Conservation (phyloP, 2,888 invertebrate species). For the Leucophora obtusa region DNA sequence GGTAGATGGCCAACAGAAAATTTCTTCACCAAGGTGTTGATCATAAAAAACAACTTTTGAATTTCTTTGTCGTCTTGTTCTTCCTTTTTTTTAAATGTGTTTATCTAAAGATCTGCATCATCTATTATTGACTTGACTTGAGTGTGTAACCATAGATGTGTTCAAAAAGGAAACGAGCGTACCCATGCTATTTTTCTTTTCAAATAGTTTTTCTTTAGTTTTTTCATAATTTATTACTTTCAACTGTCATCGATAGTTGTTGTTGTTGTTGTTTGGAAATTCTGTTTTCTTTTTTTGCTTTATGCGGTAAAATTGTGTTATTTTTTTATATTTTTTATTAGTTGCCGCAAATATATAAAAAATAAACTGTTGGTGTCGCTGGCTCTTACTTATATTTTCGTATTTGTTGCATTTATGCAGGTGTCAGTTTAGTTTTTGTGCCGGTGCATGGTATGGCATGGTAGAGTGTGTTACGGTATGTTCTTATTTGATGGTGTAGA, state of each 20-base stretch:
- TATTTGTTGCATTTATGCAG: slow-evolving; percentile 61
- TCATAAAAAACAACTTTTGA: slow-evolving; percentile 35
- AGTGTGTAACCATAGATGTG: slow-evolving; percentile 43
- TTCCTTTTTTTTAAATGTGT: slow-evolving; percentile 40
- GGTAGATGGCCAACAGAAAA: slow-evolving; percentile 57
- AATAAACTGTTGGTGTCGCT: slow-evolving; percentile 42
- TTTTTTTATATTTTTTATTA: slow-evolving; percentile 33
- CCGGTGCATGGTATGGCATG: slow-evolving; percentile 4
- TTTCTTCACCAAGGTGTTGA: slow-evolving; percentile 57
- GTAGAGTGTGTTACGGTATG: not conserved
- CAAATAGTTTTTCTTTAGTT: slow-evolving; percentile 27
- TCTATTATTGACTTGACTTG: slow-evolving; percentile 45
- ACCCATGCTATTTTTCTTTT: slow-evolving; percentile 27
- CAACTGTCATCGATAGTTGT: slow-evolving; percentile 65
- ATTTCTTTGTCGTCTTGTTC: not conserved
- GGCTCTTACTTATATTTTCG: no score
- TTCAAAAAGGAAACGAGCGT: slow-evolving; percentile 65
- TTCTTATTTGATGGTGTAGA: slow-evolving; percentile 36
- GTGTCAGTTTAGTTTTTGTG: slow-evolving; percentile 54
- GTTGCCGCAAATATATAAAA: slow-evolving; percentile 57
- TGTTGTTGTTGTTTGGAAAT: slow-evolving; percentile 46
- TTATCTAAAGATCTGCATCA: slow-evolving; percentile 58
- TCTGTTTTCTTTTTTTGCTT: slow-evolving; percentile 14
- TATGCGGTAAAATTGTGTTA: slow-evolving; percentile 53
- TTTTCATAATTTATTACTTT: slow-evolving; percentile 63